Evolutionary conservation across 92 coral and sea anemone genomes (phyloP).

Genomic region (Bergia puertoricense): DNA sequence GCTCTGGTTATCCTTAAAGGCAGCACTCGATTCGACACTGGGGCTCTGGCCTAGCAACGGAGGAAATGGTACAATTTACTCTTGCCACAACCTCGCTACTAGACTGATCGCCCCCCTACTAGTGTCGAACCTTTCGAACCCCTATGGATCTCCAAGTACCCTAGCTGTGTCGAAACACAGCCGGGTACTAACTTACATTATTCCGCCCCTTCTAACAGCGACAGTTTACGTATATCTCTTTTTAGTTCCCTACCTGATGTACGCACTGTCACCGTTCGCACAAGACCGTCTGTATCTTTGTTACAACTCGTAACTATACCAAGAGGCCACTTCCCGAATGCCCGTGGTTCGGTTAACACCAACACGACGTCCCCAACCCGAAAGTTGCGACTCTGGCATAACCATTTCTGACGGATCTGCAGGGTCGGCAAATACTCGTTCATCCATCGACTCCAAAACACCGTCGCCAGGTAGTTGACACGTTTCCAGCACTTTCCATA

Average conservation of each 20-base stretch:
- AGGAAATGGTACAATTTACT: not conserved
- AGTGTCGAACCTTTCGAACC: constrained; percentile 6
- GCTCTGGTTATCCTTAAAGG: no score
- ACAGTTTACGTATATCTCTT: not conserved
- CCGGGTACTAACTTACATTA: not conserved
- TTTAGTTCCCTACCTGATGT: not conserved
- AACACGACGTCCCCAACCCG: not conserved
- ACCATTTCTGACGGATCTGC: not conserved
- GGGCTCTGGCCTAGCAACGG: no score
- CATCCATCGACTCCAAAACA: not conserved
- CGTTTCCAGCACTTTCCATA: not conserved
- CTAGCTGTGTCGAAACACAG: not conserved
- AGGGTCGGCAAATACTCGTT: not conserved
- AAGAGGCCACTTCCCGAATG: not conserved
- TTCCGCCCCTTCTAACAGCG: not conserved
- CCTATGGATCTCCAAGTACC: not conserved
- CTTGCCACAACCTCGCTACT: not conserved
- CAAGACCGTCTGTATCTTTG: not conserved
- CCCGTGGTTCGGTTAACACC: not conserved
- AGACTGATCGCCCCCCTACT: not conserved
- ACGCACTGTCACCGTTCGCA: not conserved
- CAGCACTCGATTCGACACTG: no score
- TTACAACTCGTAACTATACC: not conserved
- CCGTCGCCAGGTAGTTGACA: not conserved
- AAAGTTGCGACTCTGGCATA: not conserved